Evolutionary conservation across 2,888 invertebrate genomes (phyloP), one percentile per base, ranked within the genome.

Genomic region (Eulithis prunata): DNA sequence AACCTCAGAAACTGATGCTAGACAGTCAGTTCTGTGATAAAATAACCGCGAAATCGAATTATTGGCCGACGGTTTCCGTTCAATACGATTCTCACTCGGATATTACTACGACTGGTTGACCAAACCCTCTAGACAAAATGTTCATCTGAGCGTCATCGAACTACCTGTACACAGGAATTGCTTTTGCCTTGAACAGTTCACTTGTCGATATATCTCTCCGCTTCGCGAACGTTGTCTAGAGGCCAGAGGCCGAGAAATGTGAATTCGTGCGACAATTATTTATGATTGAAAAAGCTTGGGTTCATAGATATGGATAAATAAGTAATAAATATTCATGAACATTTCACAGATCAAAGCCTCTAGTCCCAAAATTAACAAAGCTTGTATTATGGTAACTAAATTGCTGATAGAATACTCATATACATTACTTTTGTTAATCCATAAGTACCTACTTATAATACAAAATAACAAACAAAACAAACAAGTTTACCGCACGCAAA

Each of bases 41-140:
- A 91, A 90, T 89, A 87, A 88, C 91, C 91, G 83, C 87, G 81
- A 88, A 90, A 91, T 90, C 88, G 89, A 90, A 88, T 91, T 89
- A 91, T 87, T 88, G 85, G 80, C 81, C 79, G 83, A 81, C 79
- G 84, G 78, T 80, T 77, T 73, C 82, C 80, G 86, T 87, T 85
- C 86, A 85, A 82, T 85, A 81, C 79, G 77, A 81, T 80, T 80
- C 84, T 79, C 81, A 66, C 61, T 62, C 61, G 61, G 66, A 57
- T 66, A 61, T 66, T 57, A 36, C 60, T 57, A 43, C 58, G 57
- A 57, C 65, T 57, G 54, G 65, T 56, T 55, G 36, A 45, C 55
- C 41, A 41, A 14, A 3, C n/a, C 52, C 53, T 28, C 14, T 55
- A 55, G 43, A 55, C 55, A 55, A 45, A 41, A 14, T 14, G 49